Evolutionary conservation across 2,888 invertebrate genomes (phyloP), one percentile per base, ranked within the genome.

Genomic region (Ctenicera cuprea): DNA sequence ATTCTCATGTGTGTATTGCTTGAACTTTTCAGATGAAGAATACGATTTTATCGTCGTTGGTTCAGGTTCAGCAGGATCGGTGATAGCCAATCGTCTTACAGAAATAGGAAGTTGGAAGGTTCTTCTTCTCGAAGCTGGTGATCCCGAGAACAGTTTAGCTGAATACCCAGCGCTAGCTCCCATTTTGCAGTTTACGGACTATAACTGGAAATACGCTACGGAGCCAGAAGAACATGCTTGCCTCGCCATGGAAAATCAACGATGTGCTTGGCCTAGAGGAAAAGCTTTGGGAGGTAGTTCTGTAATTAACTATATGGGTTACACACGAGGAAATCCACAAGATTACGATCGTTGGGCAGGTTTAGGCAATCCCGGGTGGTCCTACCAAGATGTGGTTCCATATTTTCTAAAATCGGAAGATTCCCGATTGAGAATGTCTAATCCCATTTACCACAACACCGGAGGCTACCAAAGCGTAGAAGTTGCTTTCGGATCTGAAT

Each of bases 341-440:
- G 94, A 95, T 82, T 95, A 93, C 87, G 92, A 95, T 76, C 74
- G 78, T 4, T 90, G 89, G 90, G 88, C 86, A 7, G 80, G 80
- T 0, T 78, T 83, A 0, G 82, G 83, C 16, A 83, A 82, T 50
- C 76, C 78, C 0, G 91, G 91, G 1, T 92, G 92, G 91, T 81
- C 84, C 3, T 88, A 85, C 80, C 74, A 85, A 45, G 86, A 86
- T 5, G 86, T 90, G 0, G 81, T 90, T 4, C 89, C 85, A 0
- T 87, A 86, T 74, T 87, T 87, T 75, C 80, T 82, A 62, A 86
- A 85, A 80, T 81, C 85, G 2, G 88, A 88, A 80, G 84, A 86
- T 69, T 80, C 80, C 11, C 86, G 84, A 74, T 80, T 85, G 50
- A 90, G 18, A 77, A 61, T 76, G 3, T 73, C 73, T 30, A 85